Evolutionary conservation across 2,888 invertebrate species (phyloP), one percentile per base, ranked within the genome.

Genomic region (Orthonevra nobilis): DNA sequence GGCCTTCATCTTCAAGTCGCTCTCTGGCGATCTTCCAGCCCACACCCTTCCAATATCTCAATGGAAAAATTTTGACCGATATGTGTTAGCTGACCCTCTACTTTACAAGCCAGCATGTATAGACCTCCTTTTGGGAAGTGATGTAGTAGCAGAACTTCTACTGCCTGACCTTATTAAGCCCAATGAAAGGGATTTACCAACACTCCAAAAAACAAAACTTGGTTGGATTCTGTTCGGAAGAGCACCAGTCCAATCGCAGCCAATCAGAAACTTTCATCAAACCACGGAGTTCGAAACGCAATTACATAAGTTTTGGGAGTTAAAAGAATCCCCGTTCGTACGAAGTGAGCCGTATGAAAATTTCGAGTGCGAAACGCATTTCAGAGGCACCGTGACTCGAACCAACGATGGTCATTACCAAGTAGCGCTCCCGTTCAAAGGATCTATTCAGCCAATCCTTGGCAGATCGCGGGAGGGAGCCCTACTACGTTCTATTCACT

Each of bases 201-300:
- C 20, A 26, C 14, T 52, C 3, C 34, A 23, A 12, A 64, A 52
- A 15, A 52, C 64, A 7, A 6, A 52, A 19, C n/a, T 66, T 5
- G 64, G 54, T 42, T 66, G 64, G 44, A 54, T 54, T n/a, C 54
- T 66, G 4, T 42, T 26, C 12, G 61, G 61, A 14, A 44, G 42
- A 7, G n/a, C n/a, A n/a, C n/a, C n/a, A n/a, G n/a, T n/a, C n/a
- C n/a, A n/a, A n/a, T n/a, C n/a, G n/a, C n/a, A n/a, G n/a, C n/a
- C n/a, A n/a, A n/a, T n/a, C n/a, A n/a, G n/a, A n/a, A n/a, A n/a
- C n/a, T n/a, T n/a, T n/a, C n/a, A n/a, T n/a, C n/a, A n/a, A n/a
- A n/a, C n/a, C n/a, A n/a, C n/a, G n/a, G n/a, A n/a, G n/a, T n/a
- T n/a, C n/a, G n/a, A n/a, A n/a, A n/a, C n/a, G n/a, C n/a, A n/a